Evolutionary conservation across 2,797 vertebrate genomes (phyloP).

Genomic region (Sebastolobus alascanus): DNA sequence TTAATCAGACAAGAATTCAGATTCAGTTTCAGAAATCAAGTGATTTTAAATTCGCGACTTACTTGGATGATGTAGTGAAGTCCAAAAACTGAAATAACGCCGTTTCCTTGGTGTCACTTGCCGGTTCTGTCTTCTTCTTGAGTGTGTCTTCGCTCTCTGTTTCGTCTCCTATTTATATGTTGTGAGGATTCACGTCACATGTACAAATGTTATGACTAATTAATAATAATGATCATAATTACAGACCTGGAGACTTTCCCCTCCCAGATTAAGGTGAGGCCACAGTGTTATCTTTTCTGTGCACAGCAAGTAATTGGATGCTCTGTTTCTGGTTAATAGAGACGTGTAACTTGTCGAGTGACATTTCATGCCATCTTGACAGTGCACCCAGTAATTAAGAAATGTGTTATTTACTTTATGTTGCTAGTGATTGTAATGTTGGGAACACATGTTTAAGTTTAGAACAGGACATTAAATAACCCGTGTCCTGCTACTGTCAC

Average conservation of each 20-base stretch:
- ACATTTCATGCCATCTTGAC: neutral
- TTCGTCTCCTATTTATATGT: neutral
- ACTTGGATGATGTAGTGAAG: slow-evolving; percentile 8
- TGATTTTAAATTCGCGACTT: neutral
- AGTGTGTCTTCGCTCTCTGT: neutral
- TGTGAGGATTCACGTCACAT: neutral
- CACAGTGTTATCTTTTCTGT: neutral
- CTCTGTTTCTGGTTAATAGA: neutral
- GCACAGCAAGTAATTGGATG: neutral
- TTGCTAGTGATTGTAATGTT: too few relatives aligned
- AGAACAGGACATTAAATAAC: neutral
- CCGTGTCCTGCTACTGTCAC: neutral
- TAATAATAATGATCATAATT: neutral
- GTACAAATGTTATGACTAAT: neutral
- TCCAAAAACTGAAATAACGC: neutral
- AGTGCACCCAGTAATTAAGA: neutral
- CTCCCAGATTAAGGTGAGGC: neutral
- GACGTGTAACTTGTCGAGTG: slow-evolving; percentile 10
- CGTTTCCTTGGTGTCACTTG: neutral
- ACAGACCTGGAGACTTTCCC: neutral
- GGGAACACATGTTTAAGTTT: neutral
- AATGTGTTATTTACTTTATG: neutral
- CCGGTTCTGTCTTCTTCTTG: neutral
- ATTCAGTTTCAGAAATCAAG: neutral
- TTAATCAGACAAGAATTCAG: neutral